Evolutionary conservation across 2,888 invertebrate species (phyloP).

Genomic region (Polymixis flavicincta): DNA sequence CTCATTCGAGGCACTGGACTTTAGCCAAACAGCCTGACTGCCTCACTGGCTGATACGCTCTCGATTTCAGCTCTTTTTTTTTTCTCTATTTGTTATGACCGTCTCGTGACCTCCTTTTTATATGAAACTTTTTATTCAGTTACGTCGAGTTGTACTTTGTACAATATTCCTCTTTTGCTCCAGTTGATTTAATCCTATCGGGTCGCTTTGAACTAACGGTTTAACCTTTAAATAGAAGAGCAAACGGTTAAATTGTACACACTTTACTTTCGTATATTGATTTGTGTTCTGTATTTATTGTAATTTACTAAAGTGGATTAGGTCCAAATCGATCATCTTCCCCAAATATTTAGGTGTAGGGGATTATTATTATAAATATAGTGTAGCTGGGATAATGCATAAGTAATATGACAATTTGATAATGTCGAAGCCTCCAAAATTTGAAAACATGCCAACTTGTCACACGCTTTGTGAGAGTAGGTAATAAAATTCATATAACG

Average conservation of each 20-base stretch:
- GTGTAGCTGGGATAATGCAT: not conserved
- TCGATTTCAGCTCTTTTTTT: constrained; percentile 66
- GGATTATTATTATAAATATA: too few relatives aligned
- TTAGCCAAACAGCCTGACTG: constrained; percentile 54
- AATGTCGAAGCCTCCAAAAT: not conserved
- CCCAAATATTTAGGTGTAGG: not conserved
- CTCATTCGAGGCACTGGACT: constrained; percentile 67
- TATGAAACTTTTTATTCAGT: constrained; percentile 52
- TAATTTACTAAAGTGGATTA: not conserved
- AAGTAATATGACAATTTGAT: not conserved
- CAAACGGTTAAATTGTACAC: constrained; percentile 12
- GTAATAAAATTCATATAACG: not conserved
- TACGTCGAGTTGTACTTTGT: constrained; percentile 38
- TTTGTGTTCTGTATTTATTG: not conserved
- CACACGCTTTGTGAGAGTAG: not conserved
- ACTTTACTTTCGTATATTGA: not conserved
- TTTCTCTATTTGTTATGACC: constrained; percentile 52
- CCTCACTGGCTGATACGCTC: constrained; percentile 64
- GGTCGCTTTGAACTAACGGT: constrained; percentile 36
- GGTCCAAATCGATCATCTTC: not conserved
- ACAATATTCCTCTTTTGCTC: constrained; percentile 51
- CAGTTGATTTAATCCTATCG: constrained; percentile 26
- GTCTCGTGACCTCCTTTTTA: constrained; percentile 67
- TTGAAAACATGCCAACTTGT: not conserved
- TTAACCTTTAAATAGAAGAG: constrained; percentile 22